These are phyloP conservation scores for Paraescarpia echinospica DNA, from an alignment of 1,140 invertebrate genomes.

Conservation along the genomic window DNA sequence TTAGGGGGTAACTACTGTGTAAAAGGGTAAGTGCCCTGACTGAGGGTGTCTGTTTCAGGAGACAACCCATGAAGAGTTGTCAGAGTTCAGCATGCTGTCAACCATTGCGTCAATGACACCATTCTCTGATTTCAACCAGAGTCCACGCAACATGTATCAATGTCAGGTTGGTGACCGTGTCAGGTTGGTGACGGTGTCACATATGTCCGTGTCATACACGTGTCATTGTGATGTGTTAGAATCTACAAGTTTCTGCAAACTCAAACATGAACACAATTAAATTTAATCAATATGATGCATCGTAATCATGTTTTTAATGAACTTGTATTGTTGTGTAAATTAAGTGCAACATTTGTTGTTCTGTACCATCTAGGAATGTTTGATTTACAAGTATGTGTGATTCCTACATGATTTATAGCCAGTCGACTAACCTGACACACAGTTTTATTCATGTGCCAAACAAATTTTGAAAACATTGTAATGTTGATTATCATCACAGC, in stretches of 20 bases:
- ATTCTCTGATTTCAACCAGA: conserved; percentile 98
- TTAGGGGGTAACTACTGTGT: background rate
- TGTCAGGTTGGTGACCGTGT: conserved; percentile 72
- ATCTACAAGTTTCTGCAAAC: too few species aligned
- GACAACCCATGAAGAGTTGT: conserved; percentile 78
- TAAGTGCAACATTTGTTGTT: too few species aligned
- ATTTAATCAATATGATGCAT: too few species aligned
- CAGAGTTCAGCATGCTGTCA: conserved; percentile 84
- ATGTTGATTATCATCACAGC: background rate
- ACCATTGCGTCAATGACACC: conserved; percentile 94
- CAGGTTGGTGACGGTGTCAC: background rate
- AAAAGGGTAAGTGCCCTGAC: background rate
- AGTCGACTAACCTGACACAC: too few species aligned
- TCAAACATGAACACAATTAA: too few species aligned
- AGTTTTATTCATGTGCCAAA: too few species aligned
- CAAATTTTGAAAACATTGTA: too few species aligned
- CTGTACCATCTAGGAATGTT: too few species aligned
- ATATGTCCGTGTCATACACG: background rate
- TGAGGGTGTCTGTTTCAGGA: background rate
- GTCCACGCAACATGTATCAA: conserved; percentile 98
- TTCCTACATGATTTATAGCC: too few species aligned
- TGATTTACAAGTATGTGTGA: too few species aligned
- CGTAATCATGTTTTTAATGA: too few species aligned
- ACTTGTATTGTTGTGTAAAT: too few species aligned
- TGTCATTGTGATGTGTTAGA: background rate